Evolutionary conservation across 2,888 invertebrate genomes (phyloP), one percentile per base, ranked within the genome.

Genomic region (Eupithecia exiguata): DNA sequence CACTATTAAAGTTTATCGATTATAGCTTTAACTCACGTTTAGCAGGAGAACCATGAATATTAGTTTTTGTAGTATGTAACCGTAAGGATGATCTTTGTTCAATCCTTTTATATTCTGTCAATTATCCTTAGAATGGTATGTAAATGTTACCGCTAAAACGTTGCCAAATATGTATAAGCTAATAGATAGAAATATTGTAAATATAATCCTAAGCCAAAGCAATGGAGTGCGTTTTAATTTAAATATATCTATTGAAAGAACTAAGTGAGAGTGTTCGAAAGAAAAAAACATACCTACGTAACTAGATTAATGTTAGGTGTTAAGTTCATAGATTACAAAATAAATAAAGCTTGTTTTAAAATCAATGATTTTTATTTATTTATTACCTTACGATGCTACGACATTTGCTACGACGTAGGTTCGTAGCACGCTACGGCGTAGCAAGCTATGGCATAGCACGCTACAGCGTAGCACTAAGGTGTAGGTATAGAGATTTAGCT

Each of bases 321-420:
- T 89, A 89, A 88, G 85, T 85, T 84, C 87, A 84, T 93, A 92
- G 91, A 87, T 85, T 89, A 90, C 87, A 82, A 82, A 88, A 80
- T 87, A 87, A 94, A 93, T 93, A 94, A 94, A 93, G 94, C 94
- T 94, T 94, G 94, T 94, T 94, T 93, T 90, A 90, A 93, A 92
- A 36, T 36, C 12, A 58, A 35, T 1, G 6, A 36, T 30, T 38
- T 72, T 70, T 43, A 71, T 71, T 65, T 16, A 38, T n/a, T n/a
- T n/a, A 40, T 12, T n/a, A 61, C 18, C 30, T 9, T 18, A 21
- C 18, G 18, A 18, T 62, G 62, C 18, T 35, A 35, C 35, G 21
- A 58, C 25, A 58, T 58, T 25, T 58, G 21, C 21, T 58, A 58
- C 21, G 53, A 53, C 25, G 12, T 58, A 25, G n/a, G 25, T 21